Conservation (phyloP, 2,797 vertebrate genomes). For the Hephaestus fuliginosus region DNA sequence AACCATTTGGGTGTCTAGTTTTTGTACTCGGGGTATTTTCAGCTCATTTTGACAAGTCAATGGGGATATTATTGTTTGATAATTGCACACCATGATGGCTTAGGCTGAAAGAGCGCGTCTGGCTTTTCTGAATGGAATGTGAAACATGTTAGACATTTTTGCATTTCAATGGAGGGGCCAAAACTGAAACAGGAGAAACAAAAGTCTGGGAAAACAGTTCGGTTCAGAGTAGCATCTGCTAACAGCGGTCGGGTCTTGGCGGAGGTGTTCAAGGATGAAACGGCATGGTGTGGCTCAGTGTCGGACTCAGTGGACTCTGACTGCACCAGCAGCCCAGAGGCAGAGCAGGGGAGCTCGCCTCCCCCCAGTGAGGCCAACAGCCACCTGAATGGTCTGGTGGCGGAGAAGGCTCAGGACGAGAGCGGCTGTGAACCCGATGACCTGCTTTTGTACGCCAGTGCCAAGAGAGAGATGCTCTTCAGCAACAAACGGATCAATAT, state of each 20-base stretch:
- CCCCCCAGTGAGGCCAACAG: constrained; percentile 87
- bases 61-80: constrained; percentile 73
- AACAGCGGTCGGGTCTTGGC: constrained; percentile 94
- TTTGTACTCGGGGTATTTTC: constrained; percentile 79
- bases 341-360: constrained; percentile 81
- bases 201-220: constrained; percentile 87
- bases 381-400: constrained; percentile 87
- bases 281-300: constrained; percentile 64
- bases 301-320: constrained; percentile 90
- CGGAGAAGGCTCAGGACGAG: constrained; percentile 78
- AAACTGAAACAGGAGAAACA: constrained; percentile 81
- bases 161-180: constrained; percentile 83
- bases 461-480: constrained; percentile 90
- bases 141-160: constrained; percentile 68
- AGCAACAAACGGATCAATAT: constrained; percentile 94
- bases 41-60: constrained; percentile 71
- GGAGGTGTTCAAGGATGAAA: constrained; percentile 93
- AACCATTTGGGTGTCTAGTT: constrained; percentile 82
- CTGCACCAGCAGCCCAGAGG: constrained; percentile 86
- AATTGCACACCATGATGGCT: constrained; percentile 34
- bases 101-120: constrained; percentile 31
- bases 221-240: constrained; percentile 95
- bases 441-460: constrained; percentile 91
- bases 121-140: constrained; percentile 59
- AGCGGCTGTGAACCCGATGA: constrained; percentile 89